Evolutionary conservation across 2,113 vertebrate species (phyloP).

Genomic region (Oryzias curvinotus): DNA sequence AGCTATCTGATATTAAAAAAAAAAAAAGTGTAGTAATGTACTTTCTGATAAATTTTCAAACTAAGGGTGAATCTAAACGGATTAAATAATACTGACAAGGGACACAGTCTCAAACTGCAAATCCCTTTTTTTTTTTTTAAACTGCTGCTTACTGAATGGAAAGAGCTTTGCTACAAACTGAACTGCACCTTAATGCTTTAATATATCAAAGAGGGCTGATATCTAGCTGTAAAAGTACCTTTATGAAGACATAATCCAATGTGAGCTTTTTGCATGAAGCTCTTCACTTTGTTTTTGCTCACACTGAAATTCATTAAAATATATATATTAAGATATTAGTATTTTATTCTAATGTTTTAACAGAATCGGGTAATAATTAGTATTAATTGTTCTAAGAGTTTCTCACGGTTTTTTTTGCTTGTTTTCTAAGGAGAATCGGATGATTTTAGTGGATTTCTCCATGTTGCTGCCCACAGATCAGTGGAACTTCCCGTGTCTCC

Average conservation of each 20-base stretch:
- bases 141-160: background rate
- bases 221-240: background rate
- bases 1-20: too few species aligned
- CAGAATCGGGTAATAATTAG: background rate
- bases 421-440: background rate
- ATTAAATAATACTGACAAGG: too few species aligned
- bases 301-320: too few species aligned
- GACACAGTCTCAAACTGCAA: too few species aligned
- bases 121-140: too few species aligned
- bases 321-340: background rate
- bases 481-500: too few species aligned
- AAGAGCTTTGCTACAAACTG: slow-evolving; percentile 9
- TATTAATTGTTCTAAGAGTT: background rate
- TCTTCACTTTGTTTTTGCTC: background rate
- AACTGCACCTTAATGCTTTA: slow-evolving; percentile 54
- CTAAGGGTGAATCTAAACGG: too few species aligned
- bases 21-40: too few species aligned
- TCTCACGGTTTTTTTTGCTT: background rate
- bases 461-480: too few species aligned
- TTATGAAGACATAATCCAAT: background rate
- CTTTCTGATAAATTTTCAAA: too few species aligned
- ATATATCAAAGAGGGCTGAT: slow-evolving; percentile 28
- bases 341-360: background rate
- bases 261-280: too few species aligned
- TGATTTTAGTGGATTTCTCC: background rate